These are phyloP conservation scores for Melanostoma scalare DNA, from an alignment of 2,888 invertebrate species.

Conservation along the genomic window DNA sequence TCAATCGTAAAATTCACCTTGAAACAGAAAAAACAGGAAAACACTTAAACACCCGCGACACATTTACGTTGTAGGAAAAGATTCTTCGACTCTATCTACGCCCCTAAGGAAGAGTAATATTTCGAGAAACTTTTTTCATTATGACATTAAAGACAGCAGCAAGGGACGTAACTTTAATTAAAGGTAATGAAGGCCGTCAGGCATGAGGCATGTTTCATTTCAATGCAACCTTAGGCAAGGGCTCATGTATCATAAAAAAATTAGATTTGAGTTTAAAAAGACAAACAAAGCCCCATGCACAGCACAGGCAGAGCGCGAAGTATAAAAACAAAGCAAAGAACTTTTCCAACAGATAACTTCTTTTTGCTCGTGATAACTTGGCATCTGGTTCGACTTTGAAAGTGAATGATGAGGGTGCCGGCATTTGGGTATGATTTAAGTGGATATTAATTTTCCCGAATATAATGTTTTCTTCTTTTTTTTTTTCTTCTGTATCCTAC, in stretches of 20 bases:
- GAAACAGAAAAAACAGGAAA: background rate
- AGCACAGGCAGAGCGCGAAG: background rate
- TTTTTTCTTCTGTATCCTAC: constrained; percentile 26
- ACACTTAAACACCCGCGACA: constrained; percentile 7
- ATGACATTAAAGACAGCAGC: constrained; percentile 35
- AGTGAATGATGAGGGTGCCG: constrained; percentile 40
- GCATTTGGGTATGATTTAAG: constrained; percentile 62
- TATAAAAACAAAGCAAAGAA: background rate
- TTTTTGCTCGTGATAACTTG: constrained; percentile 10
- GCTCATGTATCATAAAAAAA: constrained; percentile 59
- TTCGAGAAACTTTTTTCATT: constrained; percentile 48
- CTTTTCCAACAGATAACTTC: constrained; percentile 1
- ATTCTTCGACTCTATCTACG: constrained; percentile 1
- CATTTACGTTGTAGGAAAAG: constrained; percentile 3
- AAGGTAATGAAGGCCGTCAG: constrained; percentile 59
- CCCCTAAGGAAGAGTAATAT: constrained; percentile 35
- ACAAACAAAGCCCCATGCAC: background rate
- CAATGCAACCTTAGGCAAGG: constrained; percentile 26
- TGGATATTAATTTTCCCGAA: constrained; percentile 60
- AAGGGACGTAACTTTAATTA: constrained; percentile 63
- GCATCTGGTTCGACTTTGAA: constrained; percentile 50
- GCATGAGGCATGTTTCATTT: constrained; percentile 46
- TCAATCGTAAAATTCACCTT: constrained; percentile 18
- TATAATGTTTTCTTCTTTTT: constrained; percentile 24
- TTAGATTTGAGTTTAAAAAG: constrained; percentile 24